These are phyloP conservation scores for Bombus impatiens DNA, from an alignment of 1,140 invertebrate species.

Conservation along the genomic window DNA sequence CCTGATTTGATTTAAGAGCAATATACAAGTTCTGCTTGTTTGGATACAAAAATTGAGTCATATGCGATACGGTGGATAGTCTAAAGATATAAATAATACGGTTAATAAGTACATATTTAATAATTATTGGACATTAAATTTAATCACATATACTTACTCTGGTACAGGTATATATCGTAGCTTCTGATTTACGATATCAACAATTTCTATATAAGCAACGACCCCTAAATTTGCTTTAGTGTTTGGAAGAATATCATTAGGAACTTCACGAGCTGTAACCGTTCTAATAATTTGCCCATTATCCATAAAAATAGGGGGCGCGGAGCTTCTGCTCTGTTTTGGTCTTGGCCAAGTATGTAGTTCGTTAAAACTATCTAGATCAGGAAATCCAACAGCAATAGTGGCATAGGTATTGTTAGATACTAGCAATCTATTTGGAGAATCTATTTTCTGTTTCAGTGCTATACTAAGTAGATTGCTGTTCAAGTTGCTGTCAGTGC, in stretches of 20 bases:
- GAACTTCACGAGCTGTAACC: conserved; percentile 68
- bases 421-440: conserved; percentile 82
- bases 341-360: conserved; percentile 74
- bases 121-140: conserved; percentile 7
- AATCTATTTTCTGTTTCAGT: conserved; percentile 78
- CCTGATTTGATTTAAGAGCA: conserved; percentile 72
- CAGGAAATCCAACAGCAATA: conserved; percentile 84
- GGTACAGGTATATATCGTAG: conserved; percentile 86
- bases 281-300: conserved; percentile 78
- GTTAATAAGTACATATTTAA: background rate
- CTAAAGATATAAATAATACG: conserved; percentile 52
- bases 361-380: conserved; percentile 78
- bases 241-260: conserved; percentile 65
- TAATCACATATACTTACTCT: conserved; percentile 74
- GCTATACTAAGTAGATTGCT: conserved; percentile 65
- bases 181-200: conserved; percentile 82
- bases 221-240: conserved; percentile 55
- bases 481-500: conserved; percentile 53
- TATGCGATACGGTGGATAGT: conserved; percentile 66
- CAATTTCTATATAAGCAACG: conserved; percentile 84
- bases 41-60: conserved; percentile 78
- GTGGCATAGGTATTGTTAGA: conserved; percentile 80
- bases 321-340: conserved; percentile 49
- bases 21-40: conserved; percentile 74
- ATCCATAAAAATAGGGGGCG: conserved; percentile 76